phyloP scores from a whole-genome alignment of 2,888 invertebrate species.

The Cactoblastis cactorum region DNA sequence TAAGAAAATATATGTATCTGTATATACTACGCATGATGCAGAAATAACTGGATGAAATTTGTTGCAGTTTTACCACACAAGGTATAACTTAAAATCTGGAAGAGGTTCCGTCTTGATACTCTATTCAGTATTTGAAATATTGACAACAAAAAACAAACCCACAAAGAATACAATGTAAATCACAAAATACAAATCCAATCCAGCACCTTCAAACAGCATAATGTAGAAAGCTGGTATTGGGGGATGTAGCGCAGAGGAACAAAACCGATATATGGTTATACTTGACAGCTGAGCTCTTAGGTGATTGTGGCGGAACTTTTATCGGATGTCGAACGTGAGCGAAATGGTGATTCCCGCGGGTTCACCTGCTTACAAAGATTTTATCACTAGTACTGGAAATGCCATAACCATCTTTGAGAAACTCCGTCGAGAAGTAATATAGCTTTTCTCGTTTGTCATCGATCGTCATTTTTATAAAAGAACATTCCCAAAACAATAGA shows the following conservation, averaged over 20 bases:
- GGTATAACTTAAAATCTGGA: too few relatives aligned
- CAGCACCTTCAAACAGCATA: slow-evolving; percentile 12
- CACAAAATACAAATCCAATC: background rate
- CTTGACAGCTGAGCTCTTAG: slow-evolving; percentile 80
- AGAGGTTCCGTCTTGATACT: too few relatives aligned
- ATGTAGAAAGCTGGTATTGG: slow-evolving; percentile 33
- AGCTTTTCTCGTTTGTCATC: too few relatives aligned
- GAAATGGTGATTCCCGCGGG: slow-evolving; percentile 74
- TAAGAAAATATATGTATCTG: too few relatives aligned
- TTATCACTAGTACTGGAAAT: slow-evolving; percentile 35
- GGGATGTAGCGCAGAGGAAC: slow-evolving; percentile 50
- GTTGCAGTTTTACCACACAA: too few relatives aligned
- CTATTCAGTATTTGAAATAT: too few relatives aligned
- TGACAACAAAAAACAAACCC: too few relatives aligned
- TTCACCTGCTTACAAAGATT: slow-evolving; percentile 57
- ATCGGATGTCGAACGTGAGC: slow-evolving; percentile 79
- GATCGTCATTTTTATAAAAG: too few relatives aligned
- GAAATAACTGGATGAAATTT: too few relatives aligned
- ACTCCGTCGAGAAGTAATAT: too few relatives aligned
- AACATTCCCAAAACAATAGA: too few relatives aligned
- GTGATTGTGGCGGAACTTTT: slow-evolving; percentile 80
- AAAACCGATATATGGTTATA: slow-evolving; percentile 77
- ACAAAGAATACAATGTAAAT: background rate
- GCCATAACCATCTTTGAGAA: slow-evolving; percentile 14
- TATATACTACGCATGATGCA: too few relatives aligned